Conservation (phyloP, 1,140 invertebrate genomes). For the Cephus cinctus region DNA sequence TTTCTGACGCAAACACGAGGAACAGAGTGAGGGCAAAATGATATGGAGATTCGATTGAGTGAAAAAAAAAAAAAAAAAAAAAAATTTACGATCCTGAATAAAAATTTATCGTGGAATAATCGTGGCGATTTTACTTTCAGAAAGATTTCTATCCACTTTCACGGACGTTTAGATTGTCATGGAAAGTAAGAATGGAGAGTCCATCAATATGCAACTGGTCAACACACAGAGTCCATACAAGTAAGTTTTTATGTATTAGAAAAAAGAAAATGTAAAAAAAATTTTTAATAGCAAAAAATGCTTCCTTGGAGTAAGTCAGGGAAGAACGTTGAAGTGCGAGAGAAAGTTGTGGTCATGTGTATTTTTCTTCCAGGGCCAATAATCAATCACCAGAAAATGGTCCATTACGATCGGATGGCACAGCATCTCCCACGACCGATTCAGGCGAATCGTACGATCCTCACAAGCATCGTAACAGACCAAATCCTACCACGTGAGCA, state of each 20-base stretch:
- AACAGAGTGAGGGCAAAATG: too few species aligned
- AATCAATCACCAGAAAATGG: conserved; percentile 16
- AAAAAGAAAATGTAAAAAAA: not conserved
- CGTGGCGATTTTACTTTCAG: too few species aligned
- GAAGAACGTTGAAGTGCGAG: too few species aligned
- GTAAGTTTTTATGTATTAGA: conserved; percentile 28
- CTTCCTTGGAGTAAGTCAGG: not conserved
- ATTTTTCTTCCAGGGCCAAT: conserved; percentile 19
- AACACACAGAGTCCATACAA: conserved; percentile 31
- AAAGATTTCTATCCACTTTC: too few species aligned
- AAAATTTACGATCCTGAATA: too few species aligned
- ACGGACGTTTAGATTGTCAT: too few species aligned
- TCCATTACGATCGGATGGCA: conserved; percentile 13
- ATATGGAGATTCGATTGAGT: too few species aligned
- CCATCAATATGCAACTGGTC: conserved; percentile 38
- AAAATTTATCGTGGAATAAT: too few species aligned
- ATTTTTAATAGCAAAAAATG: not conserved
- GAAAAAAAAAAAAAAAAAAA: too few species aligned
- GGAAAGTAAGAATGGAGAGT: conserved; percentile 38
- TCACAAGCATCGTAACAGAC: conserved; percentile 42
- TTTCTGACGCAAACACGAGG: too few species aligned
- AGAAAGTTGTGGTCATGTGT: not conserved
- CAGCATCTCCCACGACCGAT: conserved; percentile 13
- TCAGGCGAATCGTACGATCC: conserved; percentile 39
- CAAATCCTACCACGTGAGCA: conserved; percentile 49